Conservation (phyloP, 2,113 vertebrate genomes). For the Haliaeetus leucogaster region DNA sequence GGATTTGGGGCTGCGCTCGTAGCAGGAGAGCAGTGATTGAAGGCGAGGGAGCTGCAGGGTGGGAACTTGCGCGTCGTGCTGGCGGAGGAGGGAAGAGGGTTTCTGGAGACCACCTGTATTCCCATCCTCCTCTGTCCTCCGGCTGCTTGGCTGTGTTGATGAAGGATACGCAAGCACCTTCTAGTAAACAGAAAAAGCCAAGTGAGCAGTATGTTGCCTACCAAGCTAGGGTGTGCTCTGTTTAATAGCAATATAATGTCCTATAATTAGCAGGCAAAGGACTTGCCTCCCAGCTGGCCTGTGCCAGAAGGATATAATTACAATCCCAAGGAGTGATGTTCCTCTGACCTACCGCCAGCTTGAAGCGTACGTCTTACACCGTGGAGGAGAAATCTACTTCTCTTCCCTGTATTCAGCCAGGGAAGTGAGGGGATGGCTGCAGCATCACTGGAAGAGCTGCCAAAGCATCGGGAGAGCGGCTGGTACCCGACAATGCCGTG, state of each 20-base stretch:
- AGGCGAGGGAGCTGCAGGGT: neutral
- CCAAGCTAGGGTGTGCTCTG: neutral
- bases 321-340: slow-evolving; percentile 11
- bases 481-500: fast-evolving
- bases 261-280: slow-evolving; percentile 40
- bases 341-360: slow-evolving; percentile 17
- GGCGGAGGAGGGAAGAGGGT: neutral
- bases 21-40: neutral
- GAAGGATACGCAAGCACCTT: neutral
- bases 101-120: neutral
- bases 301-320: slow-evolving; percentile 26
- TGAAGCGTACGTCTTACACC: neutral
- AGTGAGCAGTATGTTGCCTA: neutral
- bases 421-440: neutral
- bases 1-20: neutral
- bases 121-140: neutral
- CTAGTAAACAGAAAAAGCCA: neutral
- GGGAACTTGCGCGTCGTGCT: fast-evolving
- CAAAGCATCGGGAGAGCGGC: neutral
- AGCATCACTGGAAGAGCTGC: neutral
- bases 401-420: neutral
- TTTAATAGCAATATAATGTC: neutral
- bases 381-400: neutral
- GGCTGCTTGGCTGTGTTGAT: neutral
- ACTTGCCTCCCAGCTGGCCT: slow-evolving; percentile 21